Base-by-base conservation (phyloP, 2,113 vertebrate genomes). In the Oostethus manadensis region DNA sequence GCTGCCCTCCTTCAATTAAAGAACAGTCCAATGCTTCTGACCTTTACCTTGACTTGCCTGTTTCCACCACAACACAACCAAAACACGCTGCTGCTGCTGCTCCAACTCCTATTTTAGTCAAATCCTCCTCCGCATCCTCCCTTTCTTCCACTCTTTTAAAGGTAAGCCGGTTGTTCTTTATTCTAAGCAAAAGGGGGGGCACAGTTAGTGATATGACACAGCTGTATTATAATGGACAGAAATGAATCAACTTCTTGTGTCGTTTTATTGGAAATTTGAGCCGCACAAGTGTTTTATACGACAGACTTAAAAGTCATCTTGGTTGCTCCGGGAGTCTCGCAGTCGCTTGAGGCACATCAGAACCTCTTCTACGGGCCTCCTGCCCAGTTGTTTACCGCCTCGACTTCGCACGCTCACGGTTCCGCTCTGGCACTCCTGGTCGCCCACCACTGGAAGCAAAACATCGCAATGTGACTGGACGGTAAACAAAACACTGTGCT, bases 381-480 rank as follows among this genome's bases (percentile, higher is more conserved):
- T 88, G 0, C 93, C 94, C 0, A 92, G 84, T 33, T 78, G 91
- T 18, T 71, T 83, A 3, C 86, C 88, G 11, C 84, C 81, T 54
- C 93, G 87, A 14, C 86, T 92, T 18, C 93, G 87, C 14, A 96
- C 60, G 10, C 79, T 94, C 56, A 94, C 93, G 0, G 90, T 90
- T 22, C 78, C 78, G 17, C 59, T 79, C 8, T 71, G 82, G 16
- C 77, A 71, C 78, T 96, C 94, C 64, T 88, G 88, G 64, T 86
- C 90, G 15, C 94, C 94, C 9, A 95, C 88, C 74, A 94, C 94
- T 90, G 73, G 17, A 60, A 15, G 58, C 16, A 53, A 51, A 59
- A 71, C 17, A 5, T 49, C 8, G 9, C 66, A 29, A 69, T 51
- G 51, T 51, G 13, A 8, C 18, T 26, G 26, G n/a, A 35, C 14